Conservation (phyloP, 2,113 vertebrate genomes). For the Agapornis roseicollis region DNA sequence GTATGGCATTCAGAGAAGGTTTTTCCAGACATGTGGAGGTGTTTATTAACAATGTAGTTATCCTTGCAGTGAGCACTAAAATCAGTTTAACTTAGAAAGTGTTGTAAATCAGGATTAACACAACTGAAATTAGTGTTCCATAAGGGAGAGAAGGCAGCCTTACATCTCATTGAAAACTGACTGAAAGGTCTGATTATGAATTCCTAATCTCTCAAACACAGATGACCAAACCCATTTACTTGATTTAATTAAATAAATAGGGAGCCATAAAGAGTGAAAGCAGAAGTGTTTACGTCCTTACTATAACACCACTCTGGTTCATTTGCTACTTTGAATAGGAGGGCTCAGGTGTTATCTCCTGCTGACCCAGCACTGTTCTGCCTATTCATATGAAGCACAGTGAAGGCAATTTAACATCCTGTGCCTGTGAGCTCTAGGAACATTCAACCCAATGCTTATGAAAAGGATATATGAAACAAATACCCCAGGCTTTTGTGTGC, state of each 20-base stretch:
- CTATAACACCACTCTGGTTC: background rate
- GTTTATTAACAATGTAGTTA: background rate
- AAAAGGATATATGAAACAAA: background rate
- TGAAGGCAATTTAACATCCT: background rate
- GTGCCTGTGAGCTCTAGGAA: background rate
- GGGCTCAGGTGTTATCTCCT: background rate
- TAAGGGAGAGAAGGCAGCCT: background rate
- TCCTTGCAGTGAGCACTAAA: background rate
- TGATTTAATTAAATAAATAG: background rate
- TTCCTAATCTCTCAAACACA: background rate
- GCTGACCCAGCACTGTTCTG: background rate
- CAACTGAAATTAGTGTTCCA: background rate
- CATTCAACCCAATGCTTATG: background rate
- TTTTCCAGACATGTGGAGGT: background rate
- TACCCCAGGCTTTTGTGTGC: background rate
- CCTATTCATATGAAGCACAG: background rate
- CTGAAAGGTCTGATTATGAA: background rate
- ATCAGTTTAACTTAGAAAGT: background rate
- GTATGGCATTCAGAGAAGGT: background rate
- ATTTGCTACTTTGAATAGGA: background rate
- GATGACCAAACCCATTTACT: background rate
- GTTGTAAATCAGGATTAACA: background rate
- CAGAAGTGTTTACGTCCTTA: background rate
- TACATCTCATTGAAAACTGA: background rate
- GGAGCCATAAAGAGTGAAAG: background rate